Evolutionary conservation across 2,797 vertebrate species (phyloP).

Genomic region (Bryconaethiops microstoma): DNA sequence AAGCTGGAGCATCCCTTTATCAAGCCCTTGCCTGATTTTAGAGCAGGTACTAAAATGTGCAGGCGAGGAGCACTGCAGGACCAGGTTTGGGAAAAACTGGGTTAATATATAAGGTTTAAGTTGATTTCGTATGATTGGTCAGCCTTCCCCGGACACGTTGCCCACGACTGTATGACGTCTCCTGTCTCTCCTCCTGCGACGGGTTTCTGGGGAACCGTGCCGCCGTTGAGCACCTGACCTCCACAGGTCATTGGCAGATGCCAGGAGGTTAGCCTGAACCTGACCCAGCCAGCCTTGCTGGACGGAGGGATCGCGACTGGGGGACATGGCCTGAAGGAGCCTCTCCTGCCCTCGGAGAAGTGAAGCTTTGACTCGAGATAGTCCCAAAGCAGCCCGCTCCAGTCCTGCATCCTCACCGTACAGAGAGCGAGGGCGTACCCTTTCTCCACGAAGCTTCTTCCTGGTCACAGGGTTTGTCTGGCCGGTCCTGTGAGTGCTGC

Average conservation of each 20-base stretch:
- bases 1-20: neutral
- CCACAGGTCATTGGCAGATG: constrained; percentile 78
- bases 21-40: neutral
- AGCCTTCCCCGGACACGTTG: constrained; percentile 42
- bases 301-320: constrained; percentile 47
- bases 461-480: constrained; percentile 72
- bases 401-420: constrained; percentile 53
- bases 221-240: constrained; percentile 73
- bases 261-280: constrained; percentile 53
- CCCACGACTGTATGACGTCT: constrained; percentile 88
- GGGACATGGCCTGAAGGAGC: constrained; percentile 57
- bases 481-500: constrained; percentile 11
- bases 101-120: constrained; percentile 26
- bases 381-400: constrained; percentile 33
- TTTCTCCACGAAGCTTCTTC: constrained; percentile 75
- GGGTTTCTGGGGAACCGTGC: constrained; percentile 73
- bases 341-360: constrained; percentile 62
- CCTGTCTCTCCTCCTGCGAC: constrained; percentile 82
- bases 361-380: constrained; percentile 51
- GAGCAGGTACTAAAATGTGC: neutral
- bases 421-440: constrained; percentile 69
- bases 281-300: constrained; percentile 62
- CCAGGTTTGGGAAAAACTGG: neutral
- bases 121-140: constrained; percentile 16
- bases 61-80: neutral